phyloP scores from a whole-genome alignment of 1,140 invertebrate species.

The Gyrodactylus salaris region DNA sequence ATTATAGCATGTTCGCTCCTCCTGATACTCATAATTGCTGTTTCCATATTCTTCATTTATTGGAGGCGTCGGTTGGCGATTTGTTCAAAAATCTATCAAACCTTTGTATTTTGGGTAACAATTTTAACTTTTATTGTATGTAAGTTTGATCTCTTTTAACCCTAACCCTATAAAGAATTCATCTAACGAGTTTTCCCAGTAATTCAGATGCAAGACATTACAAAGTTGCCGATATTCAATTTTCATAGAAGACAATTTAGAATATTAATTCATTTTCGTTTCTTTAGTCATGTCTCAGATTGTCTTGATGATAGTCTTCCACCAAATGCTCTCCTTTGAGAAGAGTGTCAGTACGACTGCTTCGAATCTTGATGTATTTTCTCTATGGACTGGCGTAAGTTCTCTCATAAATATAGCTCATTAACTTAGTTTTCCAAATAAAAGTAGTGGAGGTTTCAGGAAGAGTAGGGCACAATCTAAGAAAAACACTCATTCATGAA shows the following conservation, averaged over 20 bases:
- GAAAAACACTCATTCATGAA: too few relatives aligned
- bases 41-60: background rate
- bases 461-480: too few relatives aligned
- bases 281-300: background rate
- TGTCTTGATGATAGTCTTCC: background rate
- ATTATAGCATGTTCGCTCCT: background rate
- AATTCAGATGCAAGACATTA: too few relatives aligned
- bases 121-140: background rate
- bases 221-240: too few relatives aligned
- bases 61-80: background rate
- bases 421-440: background rate
- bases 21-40: background rate
- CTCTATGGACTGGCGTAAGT: background rate
- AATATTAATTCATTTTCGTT: too few relatives aligned
- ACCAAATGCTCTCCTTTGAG: background rate
- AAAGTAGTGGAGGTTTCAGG: too few relatives aligned
- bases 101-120: background rate
- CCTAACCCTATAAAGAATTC: too few relatives aligned
- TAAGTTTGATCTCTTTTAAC: too few relatives aligned
- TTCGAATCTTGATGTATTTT: background rate
- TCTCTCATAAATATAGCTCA: background rate
- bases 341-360: background rate
- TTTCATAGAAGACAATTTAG: too few relatives aligned
- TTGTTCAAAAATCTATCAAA: background rate
- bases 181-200: too few relatives aligned